Evolutionary conservation across 2,888 invertebrate genomes (phyloP).

Genomic region (Aphrophora alni): DNA sequence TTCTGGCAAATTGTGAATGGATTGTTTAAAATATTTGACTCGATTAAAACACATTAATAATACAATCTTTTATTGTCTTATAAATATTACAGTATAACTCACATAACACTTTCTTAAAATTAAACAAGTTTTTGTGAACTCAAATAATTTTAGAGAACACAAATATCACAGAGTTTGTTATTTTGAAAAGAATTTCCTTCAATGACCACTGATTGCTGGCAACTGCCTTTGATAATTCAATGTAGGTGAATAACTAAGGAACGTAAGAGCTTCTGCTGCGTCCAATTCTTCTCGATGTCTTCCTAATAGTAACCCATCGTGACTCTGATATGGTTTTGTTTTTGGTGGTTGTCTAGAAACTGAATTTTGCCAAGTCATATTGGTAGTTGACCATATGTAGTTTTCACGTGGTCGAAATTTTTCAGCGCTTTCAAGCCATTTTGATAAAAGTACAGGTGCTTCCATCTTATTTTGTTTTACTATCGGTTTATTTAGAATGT

Average conservation of each 20-base stretch:
- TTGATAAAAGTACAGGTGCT: slow-evolving; percentile 68
- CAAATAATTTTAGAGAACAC: not conserved
- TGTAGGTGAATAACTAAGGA: slow-evolving; percentile 56
- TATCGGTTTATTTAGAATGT: not conserved
- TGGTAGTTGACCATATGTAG: not conserved
- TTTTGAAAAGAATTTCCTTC: not conserved
- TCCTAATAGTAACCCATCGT: slow-evolving; percentile 22
- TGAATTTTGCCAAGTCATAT: slow-evolving; percentile 3
- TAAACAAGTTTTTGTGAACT: not conserved
- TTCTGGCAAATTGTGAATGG: too few relatives aligned
- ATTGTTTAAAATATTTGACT: too few relatives aligned
- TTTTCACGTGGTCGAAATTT: slow-evolving; percentile 75
- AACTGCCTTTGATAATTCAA: not conserved
- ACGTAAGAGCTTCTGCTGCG: slow-evolving; percentile 76
- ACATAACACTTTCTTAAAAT: not conserved
- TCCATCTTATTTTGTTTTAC: slow-evolving; percentile 46
- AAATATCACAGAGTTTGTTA: not conserved
- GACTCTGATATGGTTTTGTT: not conserved
- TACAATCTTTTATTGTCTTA: too few relatives aligned
- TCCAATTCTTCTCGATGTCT: slow-evolving; percentile 70
- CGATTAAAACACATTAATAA: too few relatives aligned
- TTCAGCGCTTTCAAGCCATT: slow-evolving; percentile 78
- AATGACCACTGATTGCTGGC: not conserved
- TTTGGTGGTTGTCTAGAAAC: not conserved
- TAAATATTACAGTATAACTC: too few relatives aligned